Conservation (phyloP, 1,140 invertebrate genomes). For the Brachionus angularis region DNA sequence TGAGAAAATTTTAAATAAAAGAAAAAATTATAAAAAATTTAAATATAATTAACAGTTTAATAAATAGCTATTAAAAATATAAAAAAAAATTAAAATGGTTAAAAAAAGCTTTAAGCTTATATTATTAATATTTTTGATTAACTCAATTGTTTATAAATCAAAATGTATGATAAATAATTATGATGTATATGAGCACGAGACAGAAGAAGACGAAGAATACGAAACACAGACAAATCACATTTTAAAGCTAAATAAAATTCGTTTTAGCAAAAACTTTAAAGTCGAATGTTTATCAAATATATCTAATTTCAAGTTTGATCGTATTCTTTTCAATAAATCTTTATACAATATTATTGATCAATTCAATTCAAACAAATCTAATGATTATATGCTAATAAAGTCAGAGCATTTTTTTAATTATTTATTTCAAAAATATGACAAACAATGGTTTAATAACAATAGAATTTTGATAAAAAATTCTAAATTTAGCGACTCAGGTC, state of each 20-base stretch:
- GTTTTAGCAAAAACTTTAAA: slow-evolving; percentile 13
- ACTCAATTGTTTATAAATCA: no score
- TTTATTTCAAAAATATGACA: slow-evolving; percentile 1
- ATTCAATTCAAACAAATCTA: neutral
- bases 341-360: neutral
- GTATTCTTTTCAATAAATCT: slow-evolving; percentile 9
- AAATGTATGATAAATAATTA: no score
- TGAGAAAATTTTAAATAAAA: no score
- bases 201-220: no score
- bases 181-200: no score
- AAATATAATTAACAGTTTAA: no score
- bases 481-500: neutral
- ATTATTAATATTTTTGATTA: no score
- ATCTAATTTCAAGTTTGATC: neutral
- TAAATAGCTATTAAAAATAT: no score
- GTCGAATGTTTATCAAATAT: neutral
- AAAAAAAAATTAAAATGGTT: no score
- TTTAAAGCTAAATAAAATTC: neutral
- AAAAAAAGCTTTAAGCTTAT: no score
- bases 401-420: neutral
- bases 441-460: slow-evolving; percentile 10
- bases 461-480: neutral
- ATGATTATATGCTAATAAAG: neutral
- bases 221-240: no score
- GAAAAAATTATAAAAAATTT: no score